These are phyloP conservation scores for Drepana falcataria DNA, from an alignment of 2,888 invertebrate species.

Conservation along the genomic window DNA sequence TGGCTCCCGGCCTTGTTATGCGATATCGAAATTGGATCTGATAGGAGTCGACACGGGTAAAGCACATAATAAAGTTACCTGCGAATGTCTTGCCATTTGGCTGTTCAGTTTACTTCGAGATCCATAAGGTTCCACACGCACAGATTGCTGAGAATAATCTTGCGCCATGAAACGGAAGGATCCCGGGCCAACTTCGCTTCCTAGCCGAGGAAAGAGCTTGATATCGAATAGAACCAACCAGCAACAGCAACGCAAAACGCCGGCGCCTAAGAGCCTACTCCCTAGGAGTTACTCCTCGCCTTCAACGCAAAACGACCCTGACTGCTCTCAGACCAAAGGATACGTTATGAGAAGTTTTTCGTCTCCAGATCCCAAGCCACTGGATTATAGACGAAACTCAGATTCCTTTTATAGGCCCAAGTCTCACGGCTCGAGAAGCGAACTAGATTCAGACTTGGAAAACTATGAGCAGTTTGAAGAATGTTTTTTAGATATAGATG, in stretches of 20 bases:
- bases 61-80: constrained; percentile 54
- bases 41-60: constrained; percentile 53
- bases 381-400: constrained; percentile 50
- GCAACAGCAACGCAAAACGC: constrained; percentile 55
- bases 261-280: constrained; percentile 45
- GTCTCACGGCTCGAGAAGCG: constrained; percentile 54
- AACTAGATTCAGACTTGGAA: constrained; percentile 65
- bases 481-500: constrained; percentile 65
- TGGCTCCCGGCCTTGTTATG: constrained; percentile 60
- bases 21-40: constrained; percentile 63
- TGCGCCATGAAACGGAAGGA: constrained; percentile 60
- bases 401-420: constrained; percentile 59
- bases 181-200: constrained; percentile 30
- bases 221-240: constrained; percentile 62
- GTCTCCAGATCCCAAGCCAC: constrained; percentile 59
- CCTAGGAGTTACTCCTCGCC: constrained; percentile 70
- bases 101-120: constrained; percentile 46
- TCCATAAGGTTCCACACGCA: constrained; percentile 47
- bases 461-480: constrained; percentile 68
- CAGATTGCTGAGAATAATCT: constrained; percentile 14
- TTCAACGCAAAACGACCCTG: constrained; percentile 46
- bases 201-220: constrained; percentile 53
- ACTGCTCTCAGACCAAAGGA: constrained; percentile 34
- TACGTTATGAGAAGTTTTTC: constrained; percentile 63
- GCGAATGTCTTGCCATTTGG: constrained; percentile 35